A percentile compares a stretch with the other conserved stretches of the same genome.
Conservation (phyloP, 2,797 vertebrate species). For the Bradypus variegatus region DNA sequence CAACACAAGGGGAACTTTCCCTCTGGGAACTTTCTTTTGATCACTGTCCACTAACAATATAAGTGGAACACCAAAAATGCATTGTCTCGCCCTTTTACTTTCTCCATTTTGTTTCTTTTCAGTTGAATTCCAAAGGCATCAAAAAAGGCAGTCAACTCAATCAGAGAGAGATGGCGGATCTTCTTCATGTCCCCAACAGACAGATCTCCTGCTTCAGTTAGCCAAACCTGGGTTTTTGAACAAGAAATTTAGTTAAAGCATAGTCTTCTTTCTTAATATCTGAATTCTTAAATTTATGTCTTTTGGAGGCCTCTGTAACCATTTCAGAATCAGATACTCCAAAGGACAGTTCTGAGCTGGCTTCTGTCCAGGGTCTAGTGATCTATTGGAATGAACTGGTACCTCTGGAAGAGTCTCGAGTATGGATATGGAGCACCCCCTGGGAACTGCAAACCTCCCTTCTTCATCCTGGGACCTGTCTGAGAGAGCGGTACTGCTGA, state of each 20-base stretch:
- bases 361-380: too few relatives aligned
- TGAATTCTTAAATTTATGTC: constrained; percentile 77
- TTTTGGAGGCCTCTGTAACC: constrained; percentile 75
- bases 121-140: constrained; percentile 84
- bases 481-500: too few relatives aligned
- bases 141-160: constrained; percentile 91
- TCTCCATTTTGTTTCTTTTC: constrained; percentile 80
- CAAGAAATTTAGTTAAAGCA: constrained; percentile 76
- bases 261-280: constrained; percentile 81
- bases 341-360: constrained; percentile 74
- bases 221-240: constrained; percentile 80
- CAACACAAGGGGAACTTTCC: constrained; percentile 89
- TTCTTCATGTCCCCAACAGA: constrained; percentile 87
- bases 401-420: too few relatives aligned
- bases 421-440: too few relatives aligned
- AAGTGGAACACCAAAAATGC: constrained; percentile 89
- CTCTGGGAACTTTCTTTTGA: constrained; percentile 85
- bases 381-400: background rate
- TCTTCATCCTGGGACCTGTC: too few relatives aligned
- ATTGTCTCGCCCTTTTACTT: constrained; percentile 78
- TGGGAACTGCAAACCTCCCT: too few relatives aligned
- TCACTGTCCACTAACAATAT: constrained; percentile 84
- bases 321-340: constrained; percentile 90
- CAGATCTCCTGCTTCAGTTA: constrained; percentile 86
- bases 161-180: constrained; percentile 87